Evolutionary conservation across 2,888 invertebrate genomes (phyloP).

Genomic region (Lobophora halterata): DNA sequence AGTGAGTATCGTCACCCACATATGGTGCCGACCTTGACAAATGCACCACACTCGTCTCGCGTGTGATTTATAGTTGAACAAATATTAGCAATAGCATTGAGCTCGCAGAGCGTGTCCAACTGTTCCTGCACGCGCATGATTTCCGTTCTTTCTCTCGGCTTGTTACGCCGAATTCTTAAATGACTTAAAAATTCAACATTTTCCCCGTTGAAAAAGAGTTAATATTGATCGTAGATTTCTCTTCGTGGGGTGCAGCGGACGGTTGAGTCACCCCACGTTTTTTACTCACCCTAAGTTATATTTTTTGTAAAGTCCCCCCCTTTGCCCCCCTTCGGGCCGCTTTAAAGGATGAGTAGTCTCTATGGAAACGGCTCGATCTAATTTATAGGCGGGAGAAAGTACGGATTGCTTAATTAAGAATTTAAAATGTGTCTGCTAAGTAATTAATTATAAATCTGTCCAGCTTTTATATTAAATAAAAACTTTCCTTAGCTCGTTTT

Average conservation of each 20-base stretch:
- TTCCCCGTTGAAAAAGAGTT: slow-evolving; percentile 79
- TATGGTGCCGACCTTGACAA: slow-evolving; percentile 68
- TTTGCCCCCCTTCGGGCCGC: slow-evolving; percentile 65
- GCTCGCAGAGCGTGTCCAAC: slow-evolving; percentile 38
- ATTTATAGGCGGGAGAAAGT: slow-evolving; percentile 80
- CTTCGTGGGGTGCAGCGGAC: slow-evolving; percentile 80
- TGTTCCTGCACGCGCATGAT: slow-evolving; percentile 46
- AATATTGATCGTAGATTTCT: slow-evolving; percentile 82
- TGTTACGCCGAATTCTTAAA: slow-evolving; percentile 52
- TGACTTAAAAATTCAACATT: slow-evolving; percentile 76
- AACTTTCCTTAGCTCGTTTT: slow-evolving; percentile 43
- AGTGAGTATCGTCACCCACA: slow-evolving; percentile 49
- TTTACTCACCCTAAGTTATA: slow-evolving; percentile 82
- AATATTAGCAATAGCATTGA: slow-evolving; percentile 40
- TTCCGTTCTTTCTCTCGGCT: slow-evolving; percentile 26
- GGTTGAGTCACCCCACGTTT: slow-evolving; percentile 82
- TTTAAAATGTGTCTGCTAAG: slow-evolving; percentile 77
- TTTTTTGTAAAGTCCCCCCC: slow-evolving; percentile 77
- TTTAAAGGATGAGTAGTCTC: slow-evolving; percentile 82
- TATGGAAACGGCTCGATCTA: slow-evolving; percentile 81
- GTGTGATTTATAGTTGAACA: slow-evolving; percentile 56
- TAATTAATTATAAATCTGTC: slow-evolving; percentile 76
- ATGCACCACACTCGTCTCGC: slow-evolving; percentile 40
- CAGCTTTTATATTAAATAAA: slow-evolving; percentile 45
- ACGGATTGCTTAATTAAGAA: slow-evolving; percentile 81